These are phyloP conservation scores for Maniola hyperantus DNA, from an alignment of 2,888 invertebrate genomes.

Conservation along the genomic window DNA sequence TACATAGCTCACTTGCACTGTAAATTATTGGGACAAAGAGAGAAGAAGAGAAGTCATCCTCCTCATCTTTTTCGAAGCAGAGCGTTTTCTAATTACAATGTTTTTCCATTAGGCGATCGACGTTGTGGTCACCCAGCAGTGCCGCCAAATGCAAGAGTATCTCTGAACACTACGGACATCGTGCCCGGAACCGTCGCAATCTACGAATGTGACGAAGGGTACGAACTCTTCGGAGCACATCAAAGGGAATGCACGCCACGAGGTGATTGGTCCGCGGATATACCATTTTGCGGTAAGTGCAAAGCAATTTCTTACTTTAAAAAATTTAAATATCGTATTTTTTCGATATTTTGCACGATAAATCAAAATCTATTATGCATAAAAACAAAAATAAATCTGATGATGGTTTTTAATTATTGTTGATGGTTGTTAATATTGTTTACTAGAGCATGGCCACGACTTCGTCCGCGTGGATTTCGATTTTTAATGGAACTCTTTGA, in stretches of 20 bases:
- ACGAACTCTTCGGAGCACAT: constrained; percentile 92
- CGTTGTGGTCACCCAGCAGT: constrained; percentile 93
- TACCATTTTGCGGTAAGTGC: constrained; percentile 91
- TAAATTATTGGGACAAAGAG: neutral
- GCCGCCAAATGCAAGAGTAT: constrained; percentile 90
- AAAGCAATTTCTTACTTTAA: too few relatives aligned
- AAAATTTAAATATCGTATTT: too few relatives aligned
- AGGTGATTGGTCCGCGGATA: constrained; percentile 90
- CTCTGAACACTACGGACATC: constrained; percentile 80
- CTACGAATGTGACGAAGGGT: constrained; percentile 93
- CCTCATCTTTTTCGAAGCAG: neutral
- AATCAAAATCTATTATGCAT: too few relatives aligned
- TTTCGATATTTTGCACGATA: too few relatives aligned
- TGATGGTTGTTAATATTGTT: too few relatives aligned
- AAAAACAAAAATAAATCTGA: too few relatives aligned
- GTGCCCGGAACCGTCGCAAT: constrained; percentile 85
- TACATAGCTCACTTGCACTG: too few relatives aligned
- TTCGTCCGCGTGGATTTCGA: too few relatives aligned
- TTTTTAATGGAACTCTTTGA: too few relatives aligned
- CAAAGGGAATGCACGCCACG: constrained; percentile 86
- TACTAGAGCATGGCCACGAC: too few relatives aligned
- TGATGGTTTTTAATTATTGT: too few relatives aligned
- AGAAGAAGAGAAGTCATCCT: neutral
- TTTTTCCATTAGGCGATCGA: constrained; percentile 61
- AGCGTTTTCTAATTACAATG: neutral